A percentile compares a stretch with the other conserved stretches of the same genome.
phyloP scores from a whole-genome alignment of 2,888 invertebrate species.

The Chrysotoxum bicinctum region DNA sequence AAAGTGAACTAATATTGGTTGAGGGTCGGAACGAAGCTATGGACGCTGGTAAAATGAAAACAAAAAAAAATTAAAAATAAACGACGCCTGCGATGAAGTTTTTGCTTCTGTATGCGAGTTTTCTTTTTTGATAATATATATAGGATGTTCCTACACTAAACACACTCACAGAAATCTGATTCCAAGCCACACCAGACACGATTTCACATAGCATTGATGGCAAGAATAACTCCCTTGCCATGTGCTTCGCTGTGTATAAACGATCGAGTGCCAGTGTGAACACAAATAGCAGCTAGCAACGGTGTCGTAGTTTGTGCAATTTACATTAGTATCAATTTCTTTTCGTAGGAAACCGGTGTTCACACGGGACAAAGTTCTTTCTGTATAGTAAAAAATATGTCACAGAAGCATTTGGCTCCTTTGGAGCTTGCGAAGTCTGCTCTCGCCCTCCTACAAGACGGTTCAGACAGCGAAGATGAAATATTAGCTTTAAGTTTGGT shows the following conservation, averaged over 20 bases:
- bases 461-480: slow-evolving; percentile 62
- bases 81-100: neutral
- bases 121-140: neutral
- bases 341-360: slow-evolving; percentile 27
- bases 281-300: neutral
- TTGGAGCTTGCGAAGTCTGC: slow-evolving; percentile 56
- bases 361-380: slow-evolving; percentile 24
- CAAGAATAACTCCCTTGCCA: slow-evolving; percentile 4
- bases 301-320: neutral
- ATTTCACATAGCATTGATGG: neutral
- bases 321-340: slow-evolving; percentile 45
- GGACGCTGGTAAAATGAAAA: neutral
- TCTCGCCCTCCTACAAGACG: slow-evolving; percentile 43
- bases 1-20: no score
- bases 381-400: neutral
- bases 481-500: slow-evolving; percentile 56
- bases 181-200: neutral
- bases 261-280: slow-evolving; percentile 38
- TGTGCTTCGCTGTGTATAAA: slow-evolving; percentile 31
- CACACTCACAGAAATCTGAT: neutral
- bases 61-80: no score
- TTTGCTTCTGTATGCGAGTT: neutral
- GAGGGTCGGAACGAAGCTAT: neutral
- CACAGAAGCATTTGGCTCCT: slow-evolving; percentile 22
- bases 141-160: neutral